Conservation (phyloP, 2,113 vertebrate species). For the Heteronetta atricapilla region DNA sequence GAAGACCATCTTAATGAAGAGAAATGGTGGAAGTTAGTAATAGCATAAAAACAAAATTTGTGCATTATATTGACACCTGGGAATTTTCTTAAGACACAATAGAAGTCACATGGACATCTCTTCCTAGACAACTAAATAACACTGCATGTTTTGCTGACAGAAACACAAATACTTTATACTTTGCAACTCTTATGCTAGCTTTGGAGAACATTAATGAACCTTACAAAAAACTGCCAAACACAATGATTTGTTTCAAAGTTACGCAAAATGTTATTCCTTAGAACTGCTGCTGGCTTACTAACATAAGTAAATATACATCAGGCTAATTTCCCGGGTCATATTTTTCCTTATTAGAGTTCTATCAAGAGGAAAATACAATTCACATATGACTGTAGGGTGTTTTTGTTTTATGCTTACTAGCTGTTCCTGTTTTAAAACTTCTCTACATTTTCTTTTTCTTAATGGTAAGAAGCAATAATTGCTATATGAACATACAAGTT, state of each 20-base stretch:
- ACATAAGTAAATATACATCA: neutral
- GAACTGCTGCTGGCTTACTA: neutral
- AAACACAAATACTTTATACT: neutral
- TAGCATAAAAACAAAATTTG: neutral
- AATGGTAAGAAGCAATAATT: neutral
- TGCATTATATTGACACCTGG: neutral
- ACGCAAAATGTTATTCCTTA: neutral
- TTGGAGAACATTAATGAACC: neutral
- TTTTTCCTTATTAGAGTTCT: neutral
- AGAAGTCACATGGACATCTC: neutral
- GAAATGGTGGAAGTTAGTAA: neutral
- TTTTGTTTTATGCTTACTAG: neutral
- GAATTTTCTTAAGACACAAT: neutral
- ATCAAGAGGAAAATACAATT: neutral
- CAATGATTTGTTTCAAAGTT: neutral
- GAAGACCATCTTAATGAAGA: constrained; percentile 85
- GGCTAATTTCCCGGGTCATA: neutral
- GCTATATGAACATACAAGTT: neutral
- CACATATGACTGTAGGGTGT: neutral
- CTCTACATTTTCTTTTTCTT: neutral
- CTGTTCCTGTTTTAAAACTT: neutral
- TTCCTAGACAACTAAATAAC: neutral
- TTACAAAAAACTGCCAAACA: neutral
- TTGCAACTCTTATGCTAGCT: neutral
- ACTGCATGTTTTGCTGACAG: neutral